Evolutionary conservation across 2,113 vertebrate species (phyloP).

Genomic region (Chrysemys picta): DNA sequence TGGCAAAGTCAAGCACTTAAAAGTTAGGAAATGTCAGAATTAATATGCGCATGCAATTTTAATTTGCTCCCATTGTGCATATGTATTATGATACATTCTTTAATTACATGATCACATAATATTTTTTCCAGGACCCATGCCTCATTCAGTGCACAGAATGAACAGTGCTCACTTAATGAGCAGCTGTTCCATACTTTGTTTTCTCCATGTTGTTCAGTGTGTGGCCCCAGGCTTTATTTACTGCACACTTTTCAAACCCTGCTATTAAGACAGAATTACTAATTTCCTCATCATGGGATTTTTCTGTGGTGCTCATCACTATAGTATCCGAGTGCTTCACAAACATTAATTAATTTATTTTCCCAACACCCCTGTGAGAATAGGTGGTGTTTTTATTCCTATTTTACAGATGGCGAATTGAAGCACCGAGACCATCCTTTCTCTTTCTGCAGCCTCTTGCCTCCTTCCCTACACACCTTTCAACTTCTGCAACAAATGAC

Average conservation of each 20-base stretch:
- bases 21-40: background rate
- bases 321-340: background rate
- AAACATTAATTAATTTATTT: background rate
- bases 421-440: background rate
- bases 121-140: background rate
- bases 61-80: background rate
- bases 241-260: background rate
- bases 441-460: background rate
- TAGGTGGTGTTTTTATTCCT: background rate
- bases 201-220: background rate
- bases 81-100: background rate
- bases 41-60: background rate
- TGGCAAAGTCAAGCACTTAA: background rate
- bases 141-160: background rate
- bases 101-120: background rate
- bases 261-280: background rate
- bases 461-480: background rate
- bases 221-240: background rate
- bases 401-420: background rate
- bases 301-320: background rate
- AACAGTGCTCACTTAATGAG: background rate
- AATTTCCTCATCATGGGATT: background rate
- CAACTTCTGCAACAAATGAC: background rate
- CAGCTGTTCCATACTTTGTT: background rate
- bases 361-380: background rate